These are phyloP conservation scores for Lytechinus pictus DNA, from an alignment of 35 echinoderm and acorn worm species.

Conservation along the genomic window DNA sequence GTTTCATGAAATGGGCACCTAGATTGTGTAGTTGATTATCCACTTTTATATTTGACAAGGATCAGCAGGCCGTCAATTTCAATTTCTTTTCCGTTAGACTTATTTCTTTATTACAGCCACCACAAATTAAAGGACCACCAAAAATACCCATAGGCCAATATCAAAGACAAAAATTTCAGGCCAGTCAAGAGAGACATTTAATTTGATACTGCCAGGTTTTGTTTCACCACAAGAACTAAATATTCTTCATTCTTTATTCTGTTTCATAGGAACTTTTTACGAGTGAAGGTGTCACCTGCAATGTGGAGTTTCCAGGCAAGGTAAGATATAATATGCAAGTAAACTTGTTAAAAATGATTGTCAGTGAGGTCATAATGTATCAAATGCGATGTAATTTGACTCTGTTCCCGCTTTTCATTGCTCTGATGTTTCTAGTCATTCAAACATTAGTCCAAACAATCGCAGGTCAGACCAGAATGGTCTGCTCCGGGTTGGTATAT, in stretches of 20 bases:
- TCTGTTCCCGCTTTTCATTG: not conserved
- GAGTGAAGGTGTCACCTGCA: conserved; percentile 19
- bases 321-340: not conserved
- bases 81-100: no score
- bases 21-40: no score
- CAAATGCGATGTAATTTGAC: not conserved
- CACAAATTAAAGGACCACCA: no score
- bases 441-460: not conserved
- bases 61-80: no score
- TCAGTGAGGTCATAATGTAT: not conserved
- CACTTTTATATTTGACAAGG: no score
- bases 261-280: conserved; percentile 24
- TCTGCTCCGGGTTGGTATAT: conserved; percentile 50
- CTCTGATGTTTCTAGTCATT: not conserved
- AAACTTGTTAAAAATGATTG: not conserved
- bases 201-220: no score
- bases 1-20: no score
- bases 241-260: not conserved
- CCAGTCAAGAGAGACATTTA: no score
- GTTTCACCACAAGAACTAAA: no score
- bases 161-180: no score
- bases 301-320: conserved; percentile 50
- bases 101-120: no score
- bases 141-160: no score
- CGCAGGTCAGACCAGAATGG: conserved; percentile 42